Conservation (phyloP, 1,140 invertebrate species). For the Andricus grossulariae region DNA sequence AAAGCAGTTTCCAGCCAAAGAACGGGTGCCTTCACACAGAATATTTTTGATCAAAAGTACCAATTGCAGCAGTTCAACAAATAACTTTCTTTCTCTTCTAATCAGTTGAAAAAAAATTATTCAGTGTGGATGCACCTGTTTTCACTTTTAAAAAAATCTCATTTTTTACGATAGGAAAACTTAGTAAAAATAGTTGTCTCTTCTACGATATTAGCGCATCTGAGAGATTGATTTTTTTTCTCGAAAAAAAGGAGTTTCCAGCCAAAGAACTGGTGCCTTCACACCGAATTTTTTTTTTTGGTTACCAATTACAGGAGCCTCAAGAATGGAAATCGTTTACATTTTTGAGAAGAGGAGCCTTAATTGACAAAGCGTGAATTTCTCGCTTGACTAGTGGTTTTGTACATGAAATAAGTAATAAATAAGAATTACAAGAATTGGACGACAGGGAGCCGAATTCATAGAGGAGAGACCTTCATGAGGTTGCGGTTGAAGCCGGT, state of each 20-base stretch:
- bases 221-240: no score
- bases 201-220: no score
- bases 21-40: neutral
- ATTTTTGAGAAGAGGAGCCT: neutral
- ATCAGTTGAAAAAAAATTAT: no score
- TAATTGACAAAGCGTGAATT: neutral
- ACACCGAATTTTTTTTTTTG: neutral
- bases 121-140: neutral
- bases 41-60: neutral
- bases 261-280: neutral
- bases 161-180: no score
- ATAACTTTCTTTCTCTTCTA: no score
- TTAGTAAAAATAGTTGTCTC: no score
- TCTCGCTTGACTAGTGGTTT: slow-evolving; percentile 8
- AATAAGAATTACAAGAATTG: neutral
- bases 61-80: no score
- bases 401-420: neutral
- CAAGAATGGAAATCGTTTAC: no score
- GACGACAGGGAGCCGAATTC: slow-evolving; percentile 31
- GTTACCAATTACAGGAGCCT: no score
- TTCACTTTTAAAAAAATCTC: neutral
- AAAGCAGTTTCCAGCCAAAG: no score
- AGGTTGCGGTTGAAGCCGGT: slow-evolving; percentile 51
- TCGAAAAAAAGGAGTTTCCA: no score
- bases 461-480: slow-evolving; percentile 60